These are phyloP conservation scores for Ophion costatus DNA, from an alignment of 2,888 invertebrate genomes.

Conservation along the genomic window DNA sequence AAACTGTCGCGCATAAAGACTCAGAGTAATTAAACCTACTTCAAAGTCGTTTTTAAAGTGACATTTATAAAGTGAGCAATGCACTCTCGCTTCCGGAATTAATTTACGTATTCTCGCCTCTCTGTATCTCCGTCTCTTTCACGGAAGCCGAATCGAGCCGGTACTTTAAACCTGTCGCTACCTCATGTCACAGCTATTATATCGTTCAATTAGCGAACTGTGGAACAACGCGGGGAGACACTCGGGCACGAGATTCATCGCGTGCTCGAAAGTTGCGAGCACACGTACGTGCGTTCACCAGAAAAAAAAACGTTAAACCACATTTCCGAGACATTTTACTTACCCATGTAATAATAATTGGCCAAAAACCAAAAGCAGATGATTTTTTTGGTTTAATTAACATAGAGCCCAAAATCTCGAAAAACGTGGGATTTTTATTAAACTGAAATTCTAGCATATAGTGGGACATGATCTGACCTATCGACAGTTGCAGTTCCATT, in stretches of 20 bases:
- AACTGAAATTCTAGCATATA: too few species aligned
- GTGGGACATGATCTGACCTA: too few species aligned
- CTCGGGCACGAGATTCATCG: slow-evolving; percentile 22
- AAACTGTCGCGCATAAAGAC: too few species aligned
- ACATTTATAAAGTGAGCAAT: slow-evolving; percentile 24
- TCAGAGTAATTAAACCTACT: too few species aligned
- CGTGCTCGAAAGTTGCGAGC: slow-evolving; percentile 18
- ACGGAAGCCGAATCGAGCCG: slow-evolving; percentile 54
- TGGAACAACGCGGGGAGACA: neutral
- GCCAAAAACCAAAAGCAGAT: too few species aligned
- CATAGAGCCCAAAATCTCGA: too few species aligned
- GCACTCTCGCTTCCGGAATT: slow-evolving; percentile 46
- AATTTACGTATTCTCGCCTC: slow-evolving; percentile 8
- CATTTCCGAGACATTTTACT: too few species aligned
- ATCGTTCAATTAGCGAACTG: slow-evolving; percentile 43
- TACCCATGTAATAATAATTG: too few species aligned
- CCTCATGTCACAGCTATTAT: slow-evolving; percentile 9
- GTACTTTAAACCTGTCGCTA: slow-evolving; percentile 11
- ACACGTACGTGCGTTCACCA: neutral
- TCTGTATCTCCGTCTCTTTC: slow-evolving; percentile 2
- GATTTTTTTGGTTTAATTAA: too few species aligned
- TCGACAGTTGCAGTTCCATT: too few species aligned
- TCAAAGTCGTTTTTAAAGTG: neutral
- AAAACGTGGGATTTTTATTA: too few species aligned
- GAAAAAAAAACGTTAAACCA: neutral